Evolutionary conservation across 2,797 vertebrate genomes (phyloP), one percentile per base, ranked within the genome.

Genomic region (Botia almorhae): DNA sequence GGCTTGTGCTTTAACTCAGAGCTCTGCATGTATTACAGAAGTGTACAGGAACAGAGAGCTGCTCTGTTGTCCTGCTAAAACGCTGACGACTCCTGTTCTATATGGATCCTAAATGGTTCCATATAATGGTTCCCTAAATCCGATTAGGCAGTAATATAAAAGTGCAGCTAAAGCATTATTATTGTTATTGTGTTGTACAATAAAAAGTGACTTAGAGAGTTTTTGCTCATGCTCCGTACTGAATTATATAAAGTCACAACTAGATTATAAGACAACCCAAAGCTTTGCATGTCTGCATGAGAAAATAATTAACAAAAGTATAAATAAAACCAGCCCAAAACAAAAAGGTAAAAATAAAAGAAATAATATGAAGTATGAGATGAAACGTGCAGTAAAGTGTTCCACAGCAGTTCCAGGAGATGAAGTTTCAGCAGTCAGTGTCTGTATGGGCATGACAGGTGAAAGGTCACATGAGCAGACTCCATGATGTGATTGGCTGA

Each of bases 1-100:
- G 12, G 14, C 6, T n/a, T 60, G 29, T 51, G n/a, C 23, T 14
- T 14, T 33, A 33, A 33, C 33, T 33, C 33, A 33, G 33, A 1
- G 3, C 33, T 80, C 81, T 69, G 86, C 81, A 84, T 76, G 83
- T 79, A 85, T 86, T 84, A 77, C 48, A 43, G 81, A 73, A 36
- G 39, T 43, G 68, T n/a, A 55, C 33, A 64, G 58, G 46, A 71
- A 69, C 69, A 46, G 61, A 26, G 46, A 68, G 60, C 36, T 11
- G 29, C 50, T 80, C 74, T 86, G 14, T 46, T 53, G 64, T 79
- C 43, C 74, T 48, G 33, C 77, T 79, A 85, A 87, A 86, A 68
- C 81, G 83, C 69, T 67, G 39, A 64, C 75, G 82, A 78, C 67
- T 58, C 43, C 39, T 48, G 16, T 80, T 69, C 74, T 69, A 76